Evolutionary conservation across 2,113 vertebrate species (phyloP).

Genomic region (Tylochromis polylepis): DNA sequence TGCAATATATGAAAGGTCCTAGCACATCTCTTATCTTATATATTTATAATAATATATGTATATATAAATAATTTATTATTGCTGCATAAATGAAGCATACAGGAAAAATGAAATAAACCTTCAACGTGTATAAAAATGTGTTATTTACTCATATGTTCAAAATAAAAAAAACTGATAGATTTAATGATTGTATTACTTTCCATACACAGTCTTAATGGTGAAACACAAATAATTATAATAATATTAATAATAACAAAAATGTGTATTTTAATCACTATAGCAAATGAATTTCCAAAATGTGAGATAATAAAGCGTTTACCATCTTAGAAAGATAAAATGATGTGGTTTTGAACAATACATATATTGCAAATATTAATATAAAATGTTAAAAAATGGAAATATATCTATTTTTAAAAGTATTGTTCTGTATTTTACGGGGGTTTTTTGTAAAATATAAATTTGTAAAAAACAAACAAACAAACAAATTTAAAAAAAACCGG

Average conservation of each 20-base stretch:
- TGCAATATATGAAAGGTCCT: neutral
- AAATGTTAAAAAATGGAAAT: neutral
- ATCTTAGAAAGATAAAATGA: neutral
- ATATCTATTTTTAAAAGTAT: too few species aligned
- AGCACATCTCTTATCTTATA: neutral
- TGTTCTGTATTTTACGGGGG: rapidly evolving
- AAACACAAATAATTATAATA: neutral
- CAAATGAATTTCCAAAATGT: neutral
- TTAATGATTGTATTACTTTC: neutral
- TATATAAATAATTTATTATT: neutral
- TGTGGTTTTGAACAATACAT: neutral
- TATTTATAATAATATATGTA: neutral
- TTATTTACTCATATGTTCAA: neutral
- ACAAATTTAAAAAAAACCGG: neutral
- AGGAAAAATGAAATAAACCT: neutral
- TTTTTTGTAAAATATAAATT: neutral
- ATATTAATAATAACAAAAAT: neutral
- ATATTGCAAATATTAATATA: neutral
- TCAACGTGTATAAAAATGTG: neutral
- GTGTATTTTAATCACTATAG: neutral
- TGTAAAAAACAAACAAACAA: neutral
- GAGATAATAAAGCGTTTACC: neutral
- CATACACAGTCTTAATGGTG: neutral
- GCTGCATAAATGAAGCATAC: neutral
- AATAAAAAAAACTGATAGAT: neutral